Evolutionary conservation across 2,113 vertebrate species (phyloP), one percentile per base, ranked within the genome.

Genomic region (Morone saxatilis): DNA sequence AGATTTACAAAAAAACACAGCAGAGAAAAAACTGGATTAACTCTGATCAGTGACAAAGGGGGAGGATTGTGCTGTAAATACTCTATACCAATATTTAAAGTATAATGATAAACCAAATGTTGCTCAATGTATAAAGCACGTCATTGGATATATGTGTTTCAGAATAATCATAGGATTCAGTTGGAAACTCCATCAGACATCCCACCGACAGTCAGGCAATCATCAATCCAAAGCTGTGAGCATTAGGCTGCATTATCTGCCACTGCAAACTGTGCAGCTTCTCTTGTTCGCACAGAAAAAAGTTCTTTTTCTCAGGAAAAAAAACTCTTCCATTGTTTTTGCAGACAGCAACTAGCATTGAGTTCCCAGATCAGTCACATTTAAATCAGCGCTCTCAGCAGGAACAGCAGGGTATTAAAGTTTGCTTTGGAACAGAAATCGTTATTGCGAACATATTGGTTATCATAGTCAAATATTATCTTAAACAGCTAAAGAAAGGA

Each of bases 391-490:
- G 40, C 62, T 71, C 73, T 68, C 68, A 43, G 60, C 56, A 71
- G 86, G 61, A 72, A 22, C 41, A 78, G 57, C 12, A 7, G 51
- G 70, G 40, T 59, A 59, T 78, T 65, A 56, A 50, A 63, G 79
- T 80, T 54, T n/a, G 72, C 68, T 70, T 71, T 78, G 82, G 22
- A 81, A 69, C 74, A 41, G 77, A 80, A 25, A 7, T 54, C 61
- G 60, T 76, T 81, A 82, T 76, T 71, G 60, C 83, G 83, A 83
- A 89, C 81, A 78, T 17, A 60, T 66, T 14, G 31, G 45, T 53
- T 76, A 69, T 75, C 71, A 74, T 22, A 77, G 84, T 62, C 71
- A 78, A 80, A 89, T 85, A 85, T 74, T 66, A 76, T 90, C 69
- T 78, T 65, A 82, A 70, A 84, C 53, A 77, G 22, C 56, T 38